Evolutionary conservation across 1,140 invertebrate genomes (phyloP).

Genomic region (Mya arenaria): DNA sequence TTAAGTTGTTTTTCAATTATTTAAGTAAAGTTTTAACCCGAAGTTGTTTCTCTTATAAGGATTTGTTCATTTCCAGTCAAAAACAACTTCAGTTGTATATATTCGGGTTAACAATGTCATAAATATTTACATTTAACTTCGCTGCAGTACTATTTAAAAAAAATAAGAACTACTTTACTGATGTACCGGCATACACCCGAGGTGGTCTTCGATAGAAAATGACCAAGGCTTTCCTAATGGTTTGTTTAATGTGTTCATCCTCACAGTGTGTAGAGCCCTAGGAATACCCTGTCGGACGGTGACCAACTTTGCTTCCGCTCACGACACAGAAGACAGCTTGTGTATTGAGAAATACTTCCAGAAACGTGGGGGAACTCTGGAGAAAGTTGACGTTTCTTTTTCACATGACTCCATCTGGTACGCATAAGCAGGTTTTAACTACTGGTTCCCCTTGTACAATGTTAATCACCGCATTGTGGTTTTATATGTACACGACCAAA

Average conservation of each 20-base stretch:
- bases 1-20: too few species aligned
- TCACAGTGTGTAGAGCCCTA: constrained; percentile 90
- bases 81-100: background rate
- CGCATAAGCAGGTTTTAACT: too few species aligned
- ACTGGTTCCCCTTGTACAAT: too few species aligned
- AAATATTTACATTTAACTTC: background rate
- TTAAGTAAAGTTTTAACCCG: too few species aligned
- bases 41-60: too few species aligned
- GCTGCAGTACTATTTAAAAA: background rate
- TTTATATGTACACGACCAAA: too few species aligned
- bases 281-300: constrained; percentile 93
- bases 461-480: too few species aligned
- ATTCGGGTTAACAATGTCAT: background rate
- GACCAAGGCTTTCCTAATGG: background rate
- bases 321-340: constrained; percentile 94
- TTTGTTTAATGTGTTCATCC: constrained; percentile 1
- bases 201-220: background rate
- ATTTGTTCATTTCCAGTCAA: too few species aligned
- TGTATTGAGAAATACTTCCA: constrained; percentile 94
- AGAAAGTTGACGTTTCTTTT: background rate
- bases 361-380: background rate
- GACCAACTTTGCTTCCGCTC: constrained; percentile 94
- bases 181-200: background rate
- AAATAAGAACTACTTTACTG: background rate
- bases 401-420: constrained; percentile 27